A percentile compares a stretch with the other conserved stretches of the same genome.
These are phyloP conservation scores for Drosophila quinaria DNA, from an alignment of 2,888 invertebrate genomes.

Conservation along the genomic window DNA sequence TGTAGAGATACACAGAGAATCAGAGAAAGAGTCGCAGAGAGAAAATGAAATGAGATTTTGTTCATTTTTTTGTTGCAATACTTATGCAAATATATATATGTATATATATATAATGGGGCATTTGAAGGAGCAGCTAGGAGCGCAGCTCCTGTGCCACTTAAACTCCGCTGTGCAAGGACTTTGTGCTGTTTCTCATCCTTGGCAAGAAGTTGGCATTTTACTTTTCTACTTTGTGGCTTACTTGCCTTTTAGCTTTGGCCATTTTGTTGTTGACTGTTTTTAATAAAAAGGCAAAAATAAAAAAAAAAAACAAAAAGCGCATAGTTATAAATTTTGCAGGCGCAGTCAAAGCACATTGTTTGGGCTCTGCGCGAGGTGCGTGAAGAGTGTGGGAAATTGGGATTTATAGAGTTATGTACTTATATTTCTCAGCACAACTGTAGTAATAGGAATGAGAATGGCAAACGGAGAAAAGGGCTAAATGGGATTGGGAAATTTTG, in stretches of 20 bases:
- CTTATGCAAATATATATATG: constrained; percentile 68
- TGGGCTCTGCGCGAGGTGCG: constrained; percentile 35
- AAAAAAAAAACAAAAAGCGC: constrained; percentile 59
- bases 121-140: constrained; percentile 43
- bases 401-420: constrained; percentile 56
- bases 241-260: constrained; percentile 78
- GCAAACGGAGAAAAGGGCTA: constrained; percentile 1
- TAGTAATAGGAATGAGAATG: constrained; percentile 22
- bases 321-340: constrained; percentile 77
- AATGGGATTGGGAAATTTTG: constrained; percentile 22
- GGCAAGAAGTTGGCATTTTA: constrained; percentile 74
- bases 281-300: constrained; percentile 65
- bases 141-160: constrained; percentile 67
- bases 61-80: constrained; percentile 57
- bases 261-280: constrained; percentile 73
- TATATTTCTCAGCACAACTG: constrained; percentile 15
- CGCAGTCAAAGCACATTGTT: constrained; percentile 74
- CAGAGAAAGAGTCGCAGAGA: constrained; percentile 2
- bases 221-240: constrained; percentile 79
- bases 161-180: constrained; percentile 65
- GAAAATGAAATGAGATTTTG: constrained; percentile 46
- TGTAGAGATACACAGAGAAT: constrained; percentile 13
- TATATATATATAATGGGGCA: constrained; percentile 13
- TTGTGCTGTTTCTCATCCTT: constrained; percentile 47
- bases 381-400: constrained; percentile 49